Evolutionary conservation across 2,888 invertebrate species (phyloP), one percentile per base, ranked within the genome.

Genomic region (Prostheceraeus crozeri): DNA sequence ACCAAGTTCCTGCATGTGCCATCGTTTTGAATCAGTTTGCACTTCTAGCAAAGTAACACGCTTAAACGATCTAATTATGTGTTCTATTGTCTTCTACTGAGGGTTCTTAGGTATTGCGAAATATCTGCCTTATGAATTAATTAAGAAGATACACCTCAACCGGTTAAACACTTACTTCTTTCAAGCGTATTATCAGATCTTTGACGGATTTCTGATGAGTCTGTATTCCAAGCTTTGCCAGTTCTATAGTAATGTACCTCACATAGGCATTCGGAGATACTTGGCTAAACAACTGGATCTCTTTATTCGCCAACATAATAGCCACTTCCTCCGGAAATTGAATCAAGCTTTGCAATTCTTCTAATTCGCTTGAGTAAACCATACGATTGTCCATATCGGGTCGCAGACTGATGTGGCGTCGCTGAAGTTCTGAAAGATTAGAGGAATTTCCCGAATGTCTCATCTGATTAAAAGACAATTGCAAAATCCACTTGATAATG

Each of bases 301-400:
- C 90, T 51, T 83, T 84, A 70, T 86, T 84, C 53, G 89, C 85
- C 72, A 91, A 81, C 66, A 88, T 79, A 65, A 73, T 52, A 16
- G 91, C 91, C 69, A 91, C 89, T 81, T 91, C 91, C 81, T 93
- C 91, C 56, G 91, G 91, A 79, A 89, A 91, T 76, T 88, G 88
- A 68, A 93, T 84, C 72, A 90, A 81, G 72, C 84, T 84, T 79
- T 85, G 87, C 78, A 91, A 81, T 70, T 84, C 82, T 78, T 87
- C 85, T 80, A 93, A 82, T 81, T 91, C 91, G 74, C 78, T 71
- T 14, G 78, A 72, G 69, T 79, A 78, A 36, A 77, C 68, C 28
- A 76, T 72, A 3, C 67, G 67, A 10, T 68, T 68, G 23, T 70
- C 70, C 23, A 70, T 61, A 45, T 70, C 69, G 3, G 71, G 68